Conservation (phyloP, 2,113 vertebrate species). For the Patagioenas fasciata region DNA sequence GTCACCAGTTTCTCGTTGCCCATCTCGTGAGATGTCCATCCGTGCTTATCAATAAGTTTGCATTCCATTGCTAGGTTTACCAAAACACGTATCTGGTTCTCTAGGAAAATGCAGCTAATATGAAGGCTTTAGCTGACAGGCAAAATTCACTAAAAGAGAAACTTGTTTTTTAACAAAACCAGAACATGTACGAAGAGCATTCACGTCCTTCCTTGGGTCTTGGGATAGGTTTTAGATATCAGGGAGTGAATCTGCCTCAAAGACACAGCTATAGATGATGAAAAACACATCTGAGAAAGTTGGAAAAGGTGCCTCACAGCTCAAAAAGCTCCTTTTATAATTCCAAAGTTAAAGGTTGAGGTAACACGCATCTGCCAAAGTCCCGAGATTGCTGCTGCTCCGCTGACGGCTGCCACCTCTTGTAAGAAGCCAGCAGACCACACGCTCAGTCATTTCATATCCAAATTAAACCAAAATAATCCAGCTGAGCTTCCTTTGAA, state of each 20-base stretch:
- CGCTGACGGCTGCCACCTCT: background rate
- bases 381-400: background rate
- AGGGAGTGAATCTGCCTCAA: too few species aligned
- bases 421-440: background rate
- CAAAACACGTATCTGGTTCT: too few species aligned
- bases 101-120: too few species aligned
- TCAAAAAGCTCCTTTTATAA: background rate
- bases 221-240: background rate
- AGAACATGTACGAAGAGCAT: too few species aligned
- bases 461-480: background rate
- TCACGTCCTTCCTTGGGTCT: too few species aligned
- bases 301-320: background rate
- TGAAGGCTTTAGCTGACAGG: too few species aligned
- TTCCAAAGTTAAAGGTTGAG: background rate
- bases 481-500: background rate
- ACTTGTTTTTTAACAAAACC: too few species aligned
- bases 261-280: background rate
- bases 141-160: too few species aligned
- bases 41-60: too few species aligned
- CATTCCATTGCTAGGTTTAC: too few species aligned
- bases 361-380: rapidly evolving
- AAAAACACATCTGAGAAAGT: background rate
- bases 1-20: too few species aligned
- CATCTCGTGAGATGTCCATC: too few species aligned
- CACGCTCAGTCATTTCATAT: background rate